Evolutionary conservation across 2,113 vertebrate genomes (phyloP).

Genomic region (Poeciliopsis turrubarensis): DNA sequence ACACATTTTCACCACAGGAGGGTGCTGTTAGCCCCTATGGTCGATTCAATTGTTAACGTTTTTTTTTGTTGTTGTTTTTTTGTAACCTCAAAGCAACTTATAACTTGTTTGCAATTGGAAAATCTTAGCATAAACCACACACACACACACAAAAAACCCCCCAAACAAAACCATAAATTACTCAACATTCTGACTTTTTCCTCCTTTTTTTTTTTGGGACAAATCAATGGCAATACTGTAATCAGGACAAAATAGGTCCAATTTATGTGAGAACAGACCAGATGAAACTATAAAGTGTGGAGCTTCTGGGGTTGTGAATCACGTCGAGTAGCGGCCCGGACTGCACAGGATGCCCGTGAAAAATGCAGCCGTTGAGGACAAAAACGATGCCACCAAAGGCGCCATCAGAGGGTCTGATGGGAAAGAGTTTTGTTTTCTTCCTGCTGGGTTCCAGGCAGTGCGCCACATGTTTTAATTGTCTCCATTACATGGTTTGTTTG

Average conservation of each 20-base stretch:
- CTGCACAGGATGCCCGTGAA: conserved; percentile 1
- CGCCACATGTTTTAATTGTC: background rate
- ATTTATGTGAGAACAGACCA: background rate
- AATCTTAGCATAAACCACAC: no score
- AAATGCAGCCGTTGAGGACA: background rate
- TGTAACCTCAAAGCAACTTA: background rate
- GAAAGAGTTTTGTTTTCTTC: background rate
- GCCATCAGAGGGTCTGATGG: background rate
- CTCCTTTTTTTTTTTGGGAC: background rate
- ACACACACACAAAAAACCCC: background rate
- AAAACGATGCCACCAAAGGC: background rate
- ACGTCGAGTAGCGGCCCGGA: background rate
- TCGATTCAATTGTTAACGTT: background rate
- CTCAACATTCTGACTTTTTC: background rate
- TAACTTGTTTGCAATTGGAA: background rate
- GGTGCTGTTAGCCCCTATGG: conserved; percentile 42
- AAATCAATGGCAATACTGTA: background rate
- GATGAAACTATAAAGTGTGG: background rate
- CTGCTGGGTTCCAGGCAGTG: background rate
- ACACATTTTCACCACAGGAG: conserved; percentile 39
- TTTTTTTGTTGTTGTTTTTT: no score
- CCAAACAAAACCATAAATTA: background rate
- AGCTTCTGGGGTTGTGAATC: conserved; percentile 1
- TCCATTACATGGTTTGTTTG: conserved; percentile 10
- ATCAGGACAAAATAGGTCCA: background rate